A percentile compares a stretch with the other conserved stretches of the same genome.
Conservation (phyloP, 2,113 vertebrate genomes). For the Okapia johnstoni region DNA sequence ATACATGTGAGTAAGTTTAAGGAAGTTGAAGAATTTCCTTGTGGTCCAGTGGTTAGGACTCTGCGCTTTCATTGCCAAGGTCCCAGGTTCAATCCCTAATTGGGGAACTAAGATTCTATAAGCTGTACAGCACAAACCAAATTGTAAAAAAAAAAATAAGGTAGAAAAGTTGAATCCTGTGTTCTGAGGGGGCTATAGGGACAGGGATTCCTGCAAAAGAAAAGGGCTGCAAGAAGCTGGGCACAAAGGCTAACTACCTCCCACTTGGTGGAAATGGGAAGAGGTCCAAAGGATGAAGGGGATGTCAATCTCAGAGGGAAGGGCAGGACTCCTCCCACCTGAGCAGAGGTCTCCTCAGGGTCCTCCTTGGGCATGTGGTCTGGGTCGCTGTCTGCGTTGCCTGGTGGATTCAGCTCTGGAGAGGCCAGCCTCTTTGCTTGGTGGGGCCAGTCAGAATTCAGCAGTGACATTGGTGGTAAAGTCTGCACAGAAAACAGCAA, state of each 20-base stretch:
- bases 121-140: not conserved
- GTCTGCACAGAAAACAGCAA: conserved; percentile 1
- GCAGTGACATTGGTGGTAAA: not conserved
- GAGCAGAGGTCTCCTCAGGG: conserved; percentile 7
- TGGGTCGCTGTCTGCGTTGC: conserved; percentile 69
- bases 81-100: not conserved
- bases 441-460: not conserved
- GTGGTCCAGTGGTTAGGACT: not conserved
- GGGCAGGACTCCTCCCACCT: conserved; percentile 59
- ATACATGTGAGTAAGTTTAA: not conserved
- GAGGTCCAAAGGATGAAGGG: not conserved
- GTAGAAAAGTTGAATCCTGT: not conserved
- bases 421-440: not conserved
- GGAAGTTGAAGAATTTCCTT: not conserved
- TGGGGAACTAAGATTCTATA: not conserved
- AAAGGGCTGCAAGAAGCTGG: not conserved
- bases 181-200: not conserved
- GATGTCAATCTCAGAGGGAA: not conserved
- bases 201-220: not conserved
- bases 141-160: not conserved
- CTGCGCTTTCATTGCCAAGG: not conserved
- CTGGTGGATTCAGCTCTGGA: not conserved
- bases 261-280: not conserved
- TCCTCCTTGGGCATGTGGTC: conserved; percentile 74
- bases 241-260: not conserved